Evolutionary conservation across 2,888 invertebrate species (phyloP).

Genomic region (Trissolcus brochymenae): DNA sequence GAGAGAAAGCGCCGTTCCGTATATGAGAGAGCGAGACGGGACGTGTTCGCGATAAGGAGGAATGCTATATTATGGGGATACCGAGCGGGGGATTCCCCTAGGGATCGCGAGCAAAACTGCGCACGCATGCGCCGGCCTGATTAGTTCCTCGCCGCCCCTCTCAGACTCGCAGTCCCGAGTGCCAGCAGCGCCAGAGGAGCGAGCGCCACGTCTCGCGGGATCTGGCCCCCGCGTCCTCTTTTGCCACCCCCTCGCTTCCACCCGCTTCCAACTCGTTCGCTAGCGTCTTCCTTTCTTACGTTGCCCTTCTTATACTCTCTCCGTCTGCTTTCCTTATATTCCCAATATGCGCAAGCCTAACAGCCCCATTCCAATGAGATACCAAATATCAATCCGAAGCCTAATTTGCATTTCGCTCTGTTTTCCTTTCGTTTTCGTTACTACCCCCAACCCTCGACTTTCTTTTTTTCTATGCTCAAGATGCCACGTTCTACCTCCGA

Average conservation of each 20-base stretch:
- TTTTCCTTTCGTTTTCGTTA: constrained; percentile 4
- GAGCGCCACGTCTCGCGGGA: constrained; percentile 68
- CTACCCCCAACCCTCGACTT: too few species aligned
- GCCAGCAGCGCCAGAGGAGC: constrained; percentile 36
- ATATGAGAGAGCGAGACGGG: constrained; percentile 25
- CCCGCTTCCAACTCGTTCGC: constrained; percentile 45
- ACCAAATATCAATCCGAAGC: constrained; percentile 36
- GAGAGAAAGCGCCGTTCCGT: constrained; percentile 8
- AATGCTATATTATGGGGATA: constrained; percentile 64
- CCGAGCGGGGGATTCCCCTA: constrained; percentile 71
- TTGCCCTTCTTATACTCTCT: constrained; percentile 14
- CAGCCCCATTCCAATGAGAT: constrained; percentile 17
- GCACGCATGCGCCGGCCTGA: constrained; percentile 73
- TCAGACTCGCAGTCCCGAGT: constrained; percentile 69
- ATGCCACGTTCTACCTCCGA: constrained; percentile 6
- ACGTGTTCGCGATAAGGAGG: constrained; percentile 47
- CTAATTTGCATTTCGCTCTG: constrained; percentile 38
- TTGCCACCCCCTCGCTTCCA: constrained; percentile 57
- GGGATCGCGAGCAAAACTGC: constrained; percentile 67
- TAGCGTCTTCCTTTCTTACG: constrained; percentile 20
- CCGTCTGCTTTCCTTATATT: constrained; percentile 29
- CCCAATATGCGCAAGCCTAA: constrained; percentile 19
- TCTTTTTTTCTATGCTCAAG: constrained; percentile 5
- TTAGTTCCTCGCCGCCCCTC: constrained; percentile 69
- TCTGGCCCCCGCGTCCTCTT: constrained; percentile 64